Evolutionary conservation across 1,140 invertebrate genomes (phyloP), one percentile per base, ranked within the genome.

Genomic region (Zaprionus tsacasi): DNA sequence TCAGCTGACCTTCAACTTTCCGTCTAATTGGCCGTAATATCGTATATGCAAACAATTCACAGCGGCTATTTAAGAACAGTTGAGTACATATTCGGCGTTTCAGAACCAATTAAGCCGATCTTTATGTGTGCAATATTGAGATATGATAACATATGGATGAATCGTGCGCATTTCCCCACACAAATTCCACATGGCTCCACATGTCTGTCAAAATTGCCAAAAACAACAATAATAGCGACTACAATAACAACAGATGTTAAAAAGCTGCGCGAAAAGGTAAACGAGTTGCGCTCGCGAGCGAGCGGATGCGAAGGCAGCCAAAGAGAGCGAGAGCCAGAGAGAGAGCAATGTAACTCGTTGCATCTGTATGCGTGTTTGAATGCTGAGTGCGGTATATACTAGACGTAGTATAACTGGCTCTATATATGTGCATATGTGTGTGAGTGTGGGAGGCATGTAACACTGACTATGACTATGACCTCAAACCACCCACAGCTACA

Each of bases 191-290:
- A 83, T 83, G 54, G 63, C 63, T 78, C 64, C 63, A 70, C 80
- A 66, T 78, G 83, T 61, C 61, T 70, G 75, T 60, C 70, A 80
- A 64, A 80, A 76, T 86, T 81, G 81, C 70, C 75, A 74, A 76
- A 71, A 76, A 70, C 69, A 76, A 76, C 69, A 76, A 76, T 71
- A 76, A 76, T 70, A 78, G 55, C 79, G 82, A 66, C 67, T 82
- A 88, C 75, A 87, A 82, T 61, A 78, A 68, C 79, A 87, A 87
- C 83, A 88, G 82, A 86, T 86, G 82, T 79, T 82, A 68, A 55
- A 45, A 35, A 73, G 80, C 63, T 61, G 76, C 71, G 68, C 82
- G 54, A 64, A 80, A 88, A 87, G 83, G 83, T 88, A 87, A 87
- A 87, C 83, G 83, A 89, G 83, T 87, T 87, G 83, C 80, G 66